Conservation (phyloP, 2,888 invertebrate genomes). For the Coelinius sp. region DNA sequence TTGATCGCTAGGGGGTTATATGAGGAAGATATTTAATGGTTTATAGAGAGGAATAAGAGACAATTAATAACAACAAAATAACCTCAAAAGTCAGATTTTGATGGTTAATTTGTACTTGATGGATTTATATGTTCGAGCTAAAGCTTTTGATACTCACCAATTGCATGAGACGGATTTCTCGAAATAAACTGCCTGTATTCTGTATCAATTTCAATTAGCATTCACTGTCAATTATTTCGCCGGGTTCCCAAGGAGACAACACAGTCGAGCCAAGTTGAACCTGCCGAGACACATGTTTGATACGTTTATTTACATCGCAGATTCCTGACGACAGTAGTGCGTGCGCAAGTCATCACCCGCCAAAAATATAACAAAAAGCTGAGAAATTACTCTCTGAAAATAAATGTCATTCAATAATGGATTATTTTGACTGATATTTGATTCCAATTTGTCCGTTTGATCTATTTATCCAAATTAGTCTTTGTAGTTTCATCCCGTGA, state of each 20-base stretch:
- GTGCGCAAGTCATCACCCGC: neutral
- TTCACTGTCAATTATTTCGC: neutral
- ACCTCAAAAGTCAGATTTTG: neutral
- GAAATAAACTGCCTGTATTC: neutral
- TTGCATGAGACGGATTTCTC: too few species aligned
- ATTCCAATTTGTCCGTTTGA: neutral
- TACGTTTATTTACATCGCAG: slow-evolving; percentile 6
- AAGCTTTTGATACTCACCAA: neutral
- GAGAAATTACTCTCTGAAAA: neutral
- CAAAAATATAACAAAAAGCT: neutral
- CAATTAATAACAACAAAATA: neutral
- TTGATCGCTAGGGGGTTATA: neutral
- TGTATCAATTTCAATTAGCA: neutral
- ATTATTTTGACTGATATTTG: neutral
- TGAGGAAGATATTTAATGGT: neutral
- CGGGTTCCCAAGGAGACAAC: neutral
- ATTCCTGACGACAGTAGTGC: neutral
- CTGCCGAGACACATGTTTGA: neutral
- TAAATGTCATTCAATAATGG: neutral
- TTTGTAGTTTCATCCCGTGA: neutral
- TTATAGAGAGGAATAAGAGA: neutral
- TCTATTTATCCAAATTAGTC: neutral
- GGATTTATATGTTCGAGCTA: neutral
- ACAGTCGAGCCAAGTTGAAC: too few species aligned
- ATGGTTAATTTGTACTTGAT: neutral